Evolutionary conservation across 2,113 vertebrate genomes (phyloP).

Genomic region (Vireo altiloquus): DNA sequence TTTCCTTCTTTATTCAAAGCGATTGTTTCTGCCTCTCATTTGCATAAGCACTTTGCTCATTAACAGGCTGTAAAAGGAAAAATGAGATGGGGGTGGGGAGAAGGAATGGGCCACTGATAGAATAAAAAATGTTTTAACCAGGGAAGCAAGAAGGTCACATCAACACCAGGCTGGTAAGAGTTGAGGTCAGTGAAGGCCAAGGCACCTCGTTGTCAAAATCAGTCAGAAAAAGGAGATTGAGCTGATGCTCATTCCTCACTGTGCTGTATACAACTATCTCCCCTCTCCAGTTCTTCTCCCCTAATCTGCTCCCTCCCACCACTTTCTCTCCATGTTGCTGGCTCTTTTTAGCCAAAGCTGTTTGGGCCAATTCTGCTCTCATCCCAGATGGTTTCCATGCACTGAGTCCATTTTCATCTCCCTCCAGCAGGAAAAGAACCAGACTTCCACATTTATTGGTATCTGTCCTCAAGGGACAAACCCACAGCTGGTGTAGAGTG

Average conservation of each 20-base stretch:
- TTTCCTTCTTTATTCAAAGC: conserved; percentile 37
- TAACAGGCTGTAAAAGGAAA: conserved; percentile 58
- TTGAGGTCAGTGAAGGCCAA: conserved; percentile 4
- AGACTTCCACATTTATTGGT: neutral
- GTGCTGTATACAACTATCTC: neutral
- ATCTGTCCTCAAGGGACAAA: neutral
- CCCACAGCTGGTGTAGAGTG: neutral
- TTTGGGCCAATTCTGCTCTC: neutral
- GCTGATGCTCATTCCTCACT: neutral
- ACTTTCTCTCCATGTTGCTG: neutral
- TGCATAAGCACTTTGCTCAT: conserved; percentile 64
- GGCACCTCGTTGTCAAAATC: neutral
- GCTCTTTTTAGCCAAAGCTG: neutral
- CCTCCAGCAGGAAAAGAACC: neutral
- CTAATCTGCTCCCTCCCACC: neutral
- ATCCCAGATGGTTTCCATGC: neutral
- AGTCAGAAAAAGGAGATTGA: conserved; percentile 26
- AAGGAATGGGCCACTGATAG: conserved; percentile 18
- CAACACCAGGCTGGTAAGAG: conserved; percentile 21
- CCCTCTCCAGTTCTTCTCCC: neutral
- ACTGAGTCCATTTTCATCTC: neutral
- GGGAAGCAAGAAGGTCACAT: conserved; percentile 37
- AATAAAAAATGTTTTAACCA: conserved; percentile 36
- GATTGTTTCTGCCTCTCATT: conserved; percentile 52
- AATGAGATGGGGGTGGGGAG: neutral